Percentiles rank a stretch among this genome's conserved stretches.
Conservation (phyloP, 2,888 invertebrate genomes). For the Caenorhabditis zanzibari region DNA sequence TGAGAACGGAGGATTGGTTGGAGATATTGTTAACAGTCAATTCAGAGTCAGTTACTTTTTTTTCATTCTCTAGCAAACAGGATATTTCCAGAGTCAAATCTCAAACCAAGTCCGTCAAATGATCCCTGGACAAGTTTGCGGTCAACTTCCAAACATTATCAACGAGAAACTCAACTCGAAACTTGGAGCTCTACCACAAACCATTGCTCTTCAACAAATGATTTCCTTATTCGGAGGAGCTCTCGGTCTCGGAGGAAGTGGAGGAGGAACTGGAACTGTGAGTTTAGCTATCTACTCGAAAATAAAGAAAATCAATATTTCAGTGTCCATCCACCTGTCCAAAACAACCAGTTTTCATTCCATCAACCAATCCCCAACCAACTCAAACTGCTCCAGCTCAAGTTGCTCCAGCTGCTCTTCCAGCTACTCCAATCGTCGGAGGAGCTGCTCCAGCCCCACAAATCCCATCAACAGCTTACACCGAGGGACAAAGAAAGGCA, state of each 20-base stretch:
- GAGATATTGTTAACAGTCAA: conserved; percentile 80
- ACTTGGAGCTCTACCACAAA: conserved; percentile 76
- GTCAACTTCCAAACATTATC: conserved; percentile 77
- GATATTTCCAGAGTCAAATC: conserved; percentile 67
- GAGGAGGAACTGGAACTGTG: conserved; percentile 40
- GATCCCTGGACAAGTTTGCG: conserved; percentile 79
- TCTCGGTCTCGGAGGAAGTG: conserved; percentile 68
- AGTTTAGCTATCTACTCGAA: not conserved
- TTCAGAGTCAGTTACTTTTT: conserved; percentile 74
- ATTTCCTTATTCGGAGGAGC: conserved; percentile 76
- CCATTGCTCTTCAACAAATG: conserved; percentile 77
- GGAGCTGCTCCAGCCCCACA: conserved; percentile 69
- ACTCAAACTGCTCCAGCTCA: conserved; percentile 48
- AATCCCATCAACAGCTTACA: conserved; percentile 64
- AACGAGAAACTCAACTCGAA: conserved; percentile 79
- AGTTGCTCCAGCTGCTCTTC: conserved; percentile 23
- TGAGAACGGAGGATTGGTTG: conserved; percentile 81
- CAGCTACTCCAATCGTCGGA: conserved; percentile 36
- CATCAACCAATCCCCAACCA: conserved; percentile 51
- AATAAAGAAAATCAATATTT: conserved; percentile 12
- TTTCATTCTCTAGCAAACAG: not conserved
- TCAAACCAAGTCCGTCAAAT: conserved; percentile 74
- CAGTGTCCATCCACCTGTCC: conserved; percentile 67
- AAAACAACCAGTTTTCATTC: conserved; percentile 39
- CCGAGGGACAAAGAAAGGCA: conserved; percentile 51